Evolutionary conservation across 2,888 invertebrate species (phyloP).

Genomic region (Drosophila tripunctata): DNA sequence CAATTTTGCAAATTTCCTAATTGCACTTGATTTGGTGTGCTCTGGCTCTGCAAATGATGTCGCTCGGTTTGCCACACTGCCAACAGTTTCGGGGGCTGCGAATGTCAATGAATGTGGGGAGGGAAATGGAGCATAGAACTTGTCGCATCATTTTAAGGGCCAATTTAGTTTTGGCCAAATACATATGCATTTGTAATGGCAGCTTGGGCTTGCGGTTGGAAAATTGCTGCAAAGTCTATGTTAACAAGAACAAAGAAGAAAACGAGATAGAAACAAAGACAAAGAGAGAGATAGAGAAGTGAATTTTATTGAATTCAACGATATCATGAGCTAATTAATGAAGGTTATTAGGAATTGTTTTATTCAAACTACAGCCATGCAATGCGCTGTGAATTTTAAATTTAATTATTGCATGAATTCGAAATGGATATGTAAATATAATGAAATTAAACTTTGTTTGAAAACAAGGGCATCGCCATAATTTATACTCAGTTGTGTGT

Average conservation of each 20-base stretch:
- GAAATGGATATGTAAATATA: neutral
- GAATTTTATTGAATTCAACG: neutral
- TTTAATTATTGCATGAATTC: neutral
- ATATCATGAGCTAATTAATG: neutral
- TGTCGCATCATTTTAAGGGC: conserved; percentile 49
- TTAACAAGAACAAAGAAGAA: neutral
- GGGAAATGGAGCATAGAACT: neutral
- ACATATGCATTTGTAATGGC: conserved; percentile 37
- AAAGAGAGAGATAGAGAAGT: neutral
- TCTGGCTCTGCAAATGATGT: conserved; percentile 52
- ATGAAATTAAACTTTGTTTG: neutral
- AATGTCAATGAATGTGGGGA: conserved; percentile 32
- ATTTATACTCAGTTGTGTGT: neutral
- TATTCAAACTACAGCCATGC: neutral
- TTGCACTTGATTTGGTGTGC: conserved; percentile 66
- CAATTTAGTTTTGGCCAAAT: conserved; percentile 37
- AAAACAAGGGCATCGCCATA: no score
- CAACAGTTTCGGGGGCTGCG: conserved; percentile 41
- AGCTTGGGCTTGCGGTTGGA: neutral
- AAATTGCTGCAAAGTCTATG: conserved; percentile 5
- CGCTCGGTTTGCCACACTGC: conserved; percentile 46
- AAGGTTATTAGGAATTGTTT: neutral
- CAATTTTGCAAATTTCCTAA: conserved; percentile 72
- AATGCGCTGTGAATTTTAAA: neutral
- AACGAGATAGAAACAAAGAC: no score